phyloP scores from a whole-genome alignment of 2,797 vertebrate genomes.

The Aphelocoma californica region DNA sequence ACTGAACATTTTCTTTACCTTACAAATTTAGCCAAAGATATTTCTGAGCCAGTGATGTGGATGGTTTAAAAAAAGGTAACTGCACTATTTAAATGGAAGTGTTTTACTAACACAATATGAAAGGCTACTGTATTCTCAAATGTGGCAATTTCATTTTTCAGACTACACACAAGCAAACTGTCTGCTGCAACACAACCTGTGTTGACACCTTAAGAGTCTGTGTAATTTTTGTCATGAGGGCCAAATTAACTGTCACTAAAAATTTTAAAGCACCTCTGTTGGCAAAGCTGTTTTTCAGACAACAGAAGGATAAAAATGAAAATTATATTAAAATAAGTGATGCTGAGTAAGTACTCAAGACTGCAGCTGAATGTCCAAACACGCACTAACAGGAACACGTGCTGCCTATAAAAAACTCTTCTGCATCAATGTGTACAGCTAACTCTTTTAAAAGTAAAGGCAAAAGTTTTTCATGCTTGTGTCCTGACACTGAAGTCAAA shows the following conservation, averaged over 20 bases:
- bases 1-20: not conserved
- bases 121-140: not conserved
- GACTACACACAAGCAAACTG: not conserved
- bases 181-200: not conserved
- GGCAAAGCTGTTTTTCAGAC: slow-evolving; percentile 17
- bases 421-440: not conserved
- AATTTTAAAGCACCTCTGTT: slow-evolving; percentile 4
- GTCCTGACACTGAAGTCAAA: not conserved
- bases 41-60: not conserved
- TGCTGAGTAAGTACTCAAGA: not conserved
- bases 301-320: not conserved
- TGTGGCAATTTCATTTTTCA: not conserved
- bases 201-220: not conserved
- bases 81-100: slow-evolving; percentile 1
- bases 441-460: not conserved
- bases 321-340: not conserved
- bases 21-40: not conserved
- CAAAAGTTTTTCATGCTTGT: not conserved
- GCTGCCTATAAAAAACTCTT: not conserved
- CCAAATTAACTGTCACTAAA: not conserved
- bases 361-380: not conserved
- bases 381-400: not conserved
- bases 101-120: not conserved
- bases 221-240: not conserved
- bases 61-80: not conserved